Evolutionary conservation across 2,113 vertebrate genomes (phyloP).

Genomic region (Pseudopodoces humilis): DNA sequence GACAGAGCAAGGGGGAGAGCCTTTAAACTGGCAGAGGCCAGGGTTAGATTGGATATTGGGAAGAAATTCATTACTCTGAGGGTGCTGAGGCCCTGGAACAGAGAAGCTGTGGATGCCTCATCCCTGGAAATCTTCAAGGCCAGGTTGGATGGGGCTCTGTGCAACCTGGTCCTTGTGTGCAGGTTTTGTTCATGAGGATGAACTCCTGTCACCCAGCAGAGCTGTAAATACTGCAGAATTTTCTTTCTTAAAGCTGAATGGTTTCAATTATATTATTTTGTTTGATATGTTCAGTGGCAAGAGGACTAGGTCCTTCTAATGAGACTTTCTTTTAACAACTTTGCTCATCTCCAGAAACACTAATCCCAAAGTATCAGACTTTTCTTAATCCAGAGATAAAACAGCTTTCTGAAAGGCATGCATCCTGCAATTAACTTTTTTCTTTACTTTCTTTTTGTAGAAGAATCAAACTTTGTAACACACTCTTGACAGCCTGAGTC

Average conservation of each 20-base stretch:
- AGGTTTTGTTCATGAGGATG: background rate
- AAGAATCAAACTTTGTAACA: constrained; percentile 14
- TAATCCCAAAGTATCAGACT: background rate
- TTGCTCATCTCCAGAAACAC: constrained; percentile 9
- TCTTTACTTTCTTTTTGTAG: background rate
- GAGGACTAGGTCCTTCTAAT: background rate
- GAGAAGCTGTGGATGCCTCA: background rate
- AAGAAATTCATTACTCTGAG: background rate
- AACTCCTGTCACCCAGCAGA: background rate
- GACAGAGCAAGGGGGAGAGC: background rate
- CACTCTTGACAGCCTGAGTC: background rate
- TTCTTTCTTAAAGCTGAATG: background rate
- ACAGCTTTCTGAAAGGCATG: background rate
- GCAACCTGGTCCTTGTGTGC: background rate
- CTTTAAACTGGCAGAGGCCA: background rate
- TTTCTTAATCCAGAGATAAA: background rate
- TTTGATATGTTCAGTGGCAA: background rate
- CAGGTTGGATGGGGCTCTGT: background rate
- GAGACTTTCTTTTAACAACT: background rate
- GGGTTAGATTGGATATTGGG: fast-evolving
- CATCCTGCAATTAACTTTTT: constrained; percentile 14
- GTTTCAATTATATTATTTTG: background rate
- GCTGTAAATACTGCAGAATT: background rate
- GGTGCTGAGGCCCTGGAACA: background rate
- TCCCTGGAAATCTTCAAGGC: background rate